These are phyloP conservation scores for Eupeodes luniger DNA, from an alignment of 2,888 invertebrate genomes.

Conservation along the genomic window DNA sequence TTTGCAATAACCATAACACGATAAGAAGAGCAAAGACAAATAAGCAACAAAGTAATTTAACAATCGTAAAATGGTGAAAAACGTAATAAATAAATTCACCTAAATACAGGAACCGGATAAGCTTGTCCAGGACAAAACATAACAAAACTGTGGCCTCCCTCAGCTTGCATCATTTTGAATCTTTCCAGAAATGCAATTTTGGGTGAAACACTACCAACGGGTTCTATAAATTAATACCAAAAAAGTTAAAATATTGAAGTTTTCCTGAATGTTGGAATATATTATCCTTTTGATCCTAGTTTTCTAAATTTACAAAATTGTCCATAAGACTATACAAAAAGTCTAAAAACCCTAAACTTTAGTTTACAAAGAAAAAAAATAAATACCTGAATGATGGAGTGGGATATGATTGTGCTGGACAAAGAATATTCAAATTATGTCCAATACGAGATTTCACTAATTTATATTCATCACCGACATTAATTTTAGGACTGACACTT, in stretches of 20 bases:
- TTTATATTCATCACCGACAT: slow-evolving; percentile 85
- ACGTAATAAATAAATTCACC: slow-evolving; percentile 82
- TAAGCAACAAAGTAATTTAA: too few species aligned
- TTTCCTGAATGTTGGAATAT: slow-evolving; percentile 68
- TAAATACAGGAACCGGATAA: slow-evolving; percentile 86
- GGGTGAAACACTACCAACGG: slow-evolving; percentile 87
- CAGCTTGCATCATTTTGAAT: slow-evolving; percentile 81
- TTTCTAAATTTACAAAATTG: too few species aligned
- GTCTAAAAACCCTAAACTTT: background rate
- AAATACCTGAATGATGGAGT: slow-evolving; percentile 89
- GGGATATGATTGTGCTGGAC: slow-evolving; percentile 89
- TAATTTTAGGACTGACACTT: slow-evolving; percentile 87
- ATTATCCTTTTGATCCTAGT: background rate
- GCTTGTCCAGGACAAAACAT: slow-evolving; percentile 91
- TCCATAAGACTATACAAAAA: background rate
- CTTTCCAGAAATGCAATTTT: slow-evolving; percentile 85
- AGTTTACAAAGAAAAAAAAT: background rate
- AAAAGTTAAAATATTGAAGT: background rate
- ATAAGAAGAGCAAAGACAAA: too few species aligned
- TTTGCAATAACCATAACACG: too few species aligned
- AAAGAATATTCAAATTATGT: slow-evolving; percentile 86
- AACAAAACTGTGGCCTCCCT: slow-evolving; percentile 84
- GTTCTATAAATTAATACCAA: slow-evolving; percentile 82
- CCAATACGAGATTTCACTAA: slow-evolving; percentile 81
- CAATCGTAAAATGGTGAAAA: too few species aligned